Percentiles rank a stretch among this genome's conserved stretches.
These are phyloP conservation scores for Toxonevra muliebris DNA, from an alignment of 2,888 invertebrate genomes.

Conservation along the genomic window DNA sequence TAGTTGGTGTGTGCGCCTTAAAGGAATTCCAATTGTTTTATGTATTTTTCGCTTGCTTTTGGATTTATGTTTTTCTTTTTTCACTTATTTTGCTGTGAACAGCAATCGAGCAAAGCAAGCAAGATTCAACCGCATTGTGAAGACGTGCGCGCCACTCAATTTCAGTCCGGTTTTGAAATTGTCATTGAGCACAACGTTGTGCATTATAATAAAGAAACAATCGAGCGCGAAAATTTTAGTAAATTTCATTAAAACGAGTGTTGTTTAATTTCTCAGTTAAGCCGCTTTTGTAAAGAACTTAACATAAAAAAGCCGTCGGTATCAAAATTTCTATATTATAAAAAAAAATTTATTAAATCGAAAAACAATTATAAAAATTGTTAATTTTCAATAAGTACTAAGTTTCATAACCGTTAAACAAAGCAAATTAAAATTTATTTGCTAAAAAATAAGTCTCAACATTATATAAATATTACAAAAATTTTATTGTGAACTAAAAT, in stretches of 20 bases:
- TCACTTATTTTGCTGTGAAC: background rate
- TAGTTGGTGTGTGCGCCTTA: slow-evolving; percentile 19
- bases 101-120: slow-evolving; percentile 28
- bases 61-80: slow-evolving; percentile 15
- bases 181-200: slow-evolving; percentile 46
- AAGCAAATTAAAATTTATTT: too few species aligned
- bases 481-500: too few species aligned
- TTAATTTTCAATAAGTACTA: too few species aligned
- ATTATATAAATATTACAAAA: too few species aligned
- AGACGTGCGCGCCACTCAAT: slow-evolving; percentile 47
- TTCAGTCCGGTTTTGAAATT: slow-evolving; percentile 60
- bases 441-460: too few species aligned
- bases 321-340: too few species aligned
- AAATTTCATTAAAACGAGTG: background rate
- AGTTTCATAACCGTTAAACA: too few species aligned
- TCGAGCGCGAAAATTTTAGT: background rate
- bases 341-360: too few species aligned
- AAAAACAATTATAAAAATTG: too few species aligned
- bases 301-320: too few species aligned
- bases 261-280: too few species aligned
- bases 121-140: slow-evolving; percentile 21
- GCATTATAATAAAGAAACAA: background rate
- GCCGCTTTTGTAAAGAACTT: too few species aligned
- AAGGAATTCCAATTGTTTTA: slow-evolving; percentile 41
- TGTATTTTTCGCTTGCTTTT: slow-evolving; percentile 20